Evolutionary conservation across 2,113 vertebrate species (phyloP).

Genomic region (Otis tarda): DNA sequence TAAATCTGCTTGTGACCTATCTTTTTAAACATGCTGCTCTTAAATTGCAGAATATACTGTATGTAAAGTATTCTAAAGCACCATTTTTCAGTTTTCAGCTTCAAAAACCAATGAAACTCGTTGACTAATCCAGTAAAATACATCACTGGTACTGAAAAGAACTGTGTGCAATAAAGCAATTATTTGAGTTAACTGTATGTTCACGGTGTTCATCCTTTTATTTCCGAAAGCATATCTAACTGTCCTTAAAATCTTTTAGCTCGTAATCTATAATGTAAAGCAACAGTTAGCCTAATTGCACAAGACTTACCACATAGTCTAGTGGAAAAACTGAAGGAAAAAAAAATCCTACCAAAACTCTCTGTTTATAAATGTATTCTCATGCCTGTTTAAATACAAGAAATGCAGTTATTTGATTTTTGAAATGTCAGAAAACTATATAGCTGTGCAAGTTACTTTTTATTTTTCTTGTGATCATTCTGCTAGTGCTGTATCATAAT

Average conservation of each 20-base stretch:
- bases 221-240: constrained; percentile 42
- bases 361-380: not conserved
- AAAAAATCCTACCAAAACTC: not conserved
- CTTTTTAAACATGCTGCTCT: constrained; percentile 74
- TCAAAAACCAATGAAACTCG: not conserved
- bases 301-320: not conserved
- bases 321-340: not conserved
- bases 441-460: not conserved
- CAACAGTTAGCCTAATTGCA: not conserved
- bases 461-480: not conserved
- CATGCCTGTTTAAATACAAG: not conserved
- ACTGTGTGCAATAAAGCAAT: constrained; percentile 4
- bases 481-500: not conserved
- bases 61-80: not conserved
- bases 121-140: constrained; percentile 44
- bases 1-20: constrained; percentile 67
- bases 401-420: not conserved
- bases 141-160: constrained; percentile 21
- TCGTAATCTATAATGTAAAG: not conserved
- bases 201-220: not conserved
- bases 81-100: constrained; percentile 23
- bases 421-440: not conserved
- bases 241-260: constrained; percentile 49
- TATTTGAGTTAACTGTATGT: constrained; percentile 11
- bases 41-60: constrained; percentile 60